Conservation (phyloP, 2,113 vertebrate species). For the Onychostruthus taczanowskii region DNA sequence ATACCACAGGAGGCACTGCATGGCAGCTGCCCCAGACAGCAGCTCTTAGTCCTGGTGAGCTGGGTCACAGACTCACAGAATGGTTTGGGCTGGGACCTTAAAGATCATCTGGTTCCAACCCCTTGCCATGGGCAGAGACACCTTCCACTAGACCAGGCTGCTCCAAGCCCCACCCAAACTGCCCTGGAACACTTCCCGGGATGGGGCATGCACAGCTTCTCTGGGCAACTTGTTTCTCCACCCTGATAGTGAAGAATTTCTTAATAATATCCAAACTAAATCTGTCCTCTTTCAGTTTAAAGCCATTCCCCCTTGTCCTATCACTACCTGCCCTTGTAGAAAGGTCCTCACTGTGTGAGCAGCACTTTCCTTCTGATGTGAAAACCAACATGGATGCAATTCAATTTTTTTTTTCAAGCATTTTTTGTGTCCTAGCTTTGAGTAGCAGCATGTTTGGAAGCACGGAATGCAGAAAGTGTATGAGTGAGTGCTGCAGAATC, state of each 20-base stretch:
- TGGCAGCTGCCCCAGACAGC: fast-evolving
- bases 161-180: background rate
- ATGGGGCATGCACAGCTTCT: background rate
- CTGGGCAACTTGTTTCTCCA: background rate
- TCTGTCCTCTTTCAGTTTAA: background rate
- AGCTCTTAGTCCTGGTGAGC: fast-evolving
- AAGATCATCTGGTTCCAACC: fast-evolving
- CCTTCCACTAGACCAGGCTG: background rate
- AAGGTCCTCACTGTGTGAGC: fast-evolving
- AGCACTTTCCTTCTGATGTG: background rate
- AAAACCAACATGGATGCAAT: fast-evolving
- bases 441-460: fast-evolving
- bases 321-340: background rate
- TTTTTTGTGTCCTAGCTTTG: background rate
- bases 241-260: background rate
- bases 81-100: background rate
- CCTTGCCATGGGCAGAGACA: background rate
- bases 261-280: background rate
- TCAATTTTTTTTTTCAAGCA: background rate
- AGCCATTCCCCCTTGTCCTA: background rate
- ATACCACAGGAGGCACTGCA: fast-evolving
- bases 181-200: background rate
- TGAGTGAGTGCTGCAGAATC: background rate
- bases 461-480: background rate
- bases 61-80: background rate